These are phyloP conservation scores for Cheilosia soror DNA, from an alignment of 2,888 invertebrate species.

Conservation along the genomic window DNA sequence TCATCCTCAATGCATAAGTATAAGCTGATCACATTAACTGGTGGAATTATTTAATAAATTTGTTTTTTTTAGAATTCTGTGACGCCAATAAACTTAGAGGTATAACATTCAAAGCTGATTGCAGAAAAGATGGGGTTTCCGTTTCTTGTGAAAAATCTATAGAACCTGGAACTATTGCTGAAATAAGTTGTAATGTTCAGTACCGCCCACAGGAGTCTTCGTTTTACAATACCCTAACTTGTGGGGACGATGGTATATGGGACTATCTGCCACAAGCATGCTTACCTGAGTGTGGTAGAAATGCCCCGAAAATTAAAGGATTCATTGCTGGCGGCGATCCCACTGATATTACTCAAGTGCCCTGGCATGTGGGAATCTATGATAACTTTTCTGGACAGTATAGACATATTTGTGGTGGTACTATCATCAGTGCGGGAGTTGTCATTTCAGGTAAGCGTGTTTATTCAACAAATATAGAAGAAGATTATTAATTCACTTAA, in stretches of 20 bases:
- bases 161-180: constrained; percentile 68
- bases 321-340: constrained; percentile 57
- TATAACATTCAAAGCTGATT: constrained; percentile 35
- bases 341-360: constrained; percentile 67
- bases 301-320: constrained; percentile 1
- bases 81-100: constrained; percentile 4
- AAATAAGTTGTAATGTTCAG: constrained; percentile 57
- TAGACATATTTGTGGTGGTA: constrained; percentile 75
- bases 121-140: constrained; percentile 25
- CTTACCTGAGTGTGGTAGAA: constrained; percentile 78
- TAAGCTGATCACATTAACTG: not conserved
- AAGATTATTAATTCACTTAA: too few species aligned
- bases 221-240: constrained; percentile 54
- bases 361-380: constrained; percentile 77
- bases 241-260: constrained; percentile 78
- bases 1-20: constrained; percentile 27
- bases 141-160: constrained; percentile 62
- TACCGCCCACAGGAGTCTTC: constrained; percentile 20
- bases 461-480: not conserved
- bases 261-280: constrained; percentile 76
- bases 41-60: not conserved
- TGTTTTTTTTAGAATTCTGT: constrained; percentile 40
- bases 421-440: constrained; percentile 73
- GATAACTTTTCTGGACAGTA: not conserved
- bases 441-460: constrained; percentile 70